Evolutionary conservation across 2,888 invertebrate genomes (phyloP).

Genomic region (Drosophila pseudotakahashii): DNA sequence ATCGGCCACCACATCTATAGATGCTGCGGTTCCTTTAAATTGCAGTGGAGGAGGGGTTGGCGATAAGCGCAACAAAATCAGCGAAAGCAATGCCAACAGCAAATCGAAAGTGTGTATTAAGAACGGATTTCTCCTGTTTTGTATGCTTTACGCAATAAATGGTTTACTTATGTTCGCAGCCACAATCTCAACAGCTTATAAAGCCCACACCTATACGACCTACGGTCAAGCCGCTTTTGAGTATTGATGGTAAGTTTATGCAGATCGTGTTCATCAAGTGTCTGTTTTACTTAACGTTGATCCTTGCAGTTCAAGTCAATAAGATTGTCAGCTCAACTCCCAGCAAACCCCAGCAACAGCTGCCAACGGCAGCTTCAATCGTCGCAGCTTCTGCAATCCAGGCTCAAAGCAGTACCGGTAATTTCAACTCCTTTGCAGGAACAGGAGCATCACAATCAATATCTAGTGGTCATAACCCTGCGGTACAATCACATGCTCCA

Average conservation of each 20-base stretch:
- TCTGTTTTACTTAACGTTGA: background rate
- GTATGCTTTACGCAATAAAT: slow-evolving; percentile 1
- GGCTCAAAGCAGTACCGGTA: slow-evolving; percentile 36
- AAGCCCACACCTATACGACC: slow-evolving; percentile 94
- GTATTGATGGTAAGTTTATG: slow-evolving; percentile 84
- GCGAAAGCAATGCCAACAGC: slow-evolving; percentile 86
- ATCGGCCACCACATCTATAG: slow-evolving; percentile 69
- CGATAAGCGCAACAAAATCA: slow-evolving; percentile 64
- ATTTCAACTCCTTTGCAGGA: slow-evolving; percentile 14
- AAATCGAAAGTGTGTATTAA: slow-evolving; percentile 84
- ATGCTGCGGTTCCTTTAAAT: slow-evolving; percentile 43
- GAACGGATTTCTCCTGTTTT: slow-evolving; percentile 1
- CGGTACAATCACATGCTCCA: slow-evolving; percentile 81
- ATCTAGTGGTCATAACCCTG: slow-evolving; percentile 72
- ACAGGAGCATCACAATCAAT: slow-evolving; percentile 38
- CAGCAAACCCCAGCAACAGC: slow-evolving; percentile 83
- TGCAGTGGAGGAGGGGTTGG: slow-evolving; percentile 36
- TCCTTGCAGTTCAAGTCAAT: slow-evolving; percentile 68
- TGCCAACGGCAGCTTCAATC: slow-evolving; percentile 78
- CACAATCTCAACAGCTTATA: slow-evolving; percentile 88
- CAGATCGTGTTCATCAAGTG: background rate
- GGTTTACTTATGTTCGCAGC: slow-evolving; percentile 27
- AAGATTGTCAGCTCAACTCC: slow-evolving; percentile 84
- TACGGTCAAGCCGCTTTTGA: slow-evolving; percentile 84
- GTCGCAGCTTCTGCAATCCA: slow-evolving; percentile 61